Evolutionary conservation across 2,113 vertebrate species (phyloP), one percentile per base, ranked within the genome.

Genomic region (Equus przewalskii): DNA sequence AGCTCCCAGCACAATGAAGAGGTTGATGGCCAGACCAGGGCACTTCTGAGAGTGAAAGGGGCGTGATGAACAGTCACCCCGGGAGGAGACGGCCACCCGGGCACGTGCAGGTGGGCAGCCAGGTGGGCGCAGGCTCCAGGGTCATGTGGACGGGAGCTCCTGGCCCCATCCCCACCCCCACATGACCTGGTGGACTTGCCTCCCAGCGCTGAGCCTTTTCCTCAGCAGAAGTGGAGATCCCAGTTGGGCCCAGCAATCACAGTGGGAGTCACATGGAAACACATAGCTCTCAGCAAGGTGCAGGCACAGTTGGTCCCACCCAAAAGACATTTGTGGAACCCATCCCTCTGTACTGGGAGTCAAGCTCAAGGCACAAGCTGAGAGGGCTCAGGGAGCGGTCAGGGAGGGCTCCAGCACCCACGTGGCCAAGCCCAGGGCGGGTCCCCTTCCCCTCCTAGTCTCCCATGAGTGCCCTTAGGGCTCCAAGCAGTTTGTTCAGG

Each of bases 31-130:
- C 81, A 44, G 69, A 64, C 44, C 33, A 41, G n/a, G 67, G 67
- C 16, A 0, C 70, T 22, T 13, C 24, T 4, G n/a, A 24, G 15
- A 49, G 11, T 1, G 5, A 46, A 26, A 54, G 30, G 58, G 28
- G 26, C 18, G 8, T n/a, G 22, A 19, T 6, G 3, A 22, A n/a
- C 5, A 36, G 16, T 26, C 56, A 15, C 1, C 1, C 26, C 0
- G 1, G 19, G 28, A 30, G 1, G 16, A 28, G 18, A 64, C n/a
- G 5, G 44, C 12, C 21, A 26, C 58, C 91, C 6, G 2, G 11
- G 10, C n/a, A 54, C 6, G 0, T 0, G 33, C 22, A 19, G 54
- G 41, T 11, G 51, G 14, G 51, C 51, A 14, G 4, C 1, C 54
- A 58, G n/a, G 67, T 0, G 18, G 9, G 75, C 73, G 10, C 16